A percentile compares a stretch with the other conserved stretches of the same genome.
phyloP scores from a whole-genome alignment of 1,140 invertebrate species.

The Diabrotica virgifera region DNA sequence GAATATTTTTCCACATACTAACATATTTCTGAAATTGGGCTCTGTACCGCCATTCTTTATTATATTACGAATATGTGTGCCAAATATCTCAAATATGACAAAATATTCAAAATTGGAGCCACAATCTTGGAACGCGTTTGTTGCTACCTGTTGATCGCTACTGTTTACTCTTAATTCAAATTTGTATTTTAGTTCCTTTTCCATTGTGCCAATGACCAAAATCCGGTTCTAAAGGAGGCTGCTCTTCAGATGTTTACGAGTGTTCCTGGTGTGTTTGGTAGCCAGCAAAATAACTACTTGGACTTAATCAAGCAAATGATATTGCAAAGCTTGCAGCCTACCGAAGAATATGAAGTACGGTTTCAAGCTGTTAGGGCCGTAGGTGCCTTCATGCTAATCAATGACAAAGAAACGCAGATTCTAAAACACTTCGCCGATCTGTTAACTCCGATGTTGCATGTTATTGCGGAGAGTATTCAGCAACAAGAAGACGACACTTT shows the following conservation, averaged over 20 bases:
- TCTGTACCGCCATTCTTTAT: too few species aligned
- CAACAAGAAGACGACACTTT: slow-evolving; percentile 86
- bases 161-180: too few species aligned
- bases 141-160: too few species aligned
- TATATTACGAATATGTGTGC: too few species aligned
- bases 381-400: slow-evolving; percentile 84
- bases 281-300: slow-evolving; percentile 88
- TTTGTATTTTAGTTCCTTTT: slow-evolving; percentile 74
- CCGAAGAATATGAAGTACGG: slow-evolving; percentile 67
- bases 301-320: slow-evolving; percentile 95
- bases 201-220: slow-evolving; percentile 82
- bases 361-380: slow-evolving; percentile 82
- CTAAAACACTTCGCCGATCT: slow-evolving; percentile 86
- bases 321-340: slow-evolving; percentile 71
- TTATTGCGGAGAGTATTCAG: slow-evolving; percentile 75
- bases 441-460: slow-evolving; percentile 66
- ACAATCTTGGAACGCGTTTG: too few species aligned
- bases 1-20: too few species aligned
- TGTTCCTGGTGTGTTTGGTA: slow-evolving; percentile 95
- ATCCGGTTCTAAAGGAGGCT: slow-evolving; percentile 84
- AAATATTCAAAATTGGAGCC: too few species aligned
- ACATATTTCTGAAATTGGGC: too few species aligned
- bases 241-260: slow-evolving; percentile 93
- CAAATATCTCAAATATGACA: too few species aligned
- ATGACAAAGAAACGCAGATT: slow-evolving; percentile 84